Evolutionary conservation across 1,140 invertebrate species (phyloP).

Genomic region (Triops cancriformis): DNA sequence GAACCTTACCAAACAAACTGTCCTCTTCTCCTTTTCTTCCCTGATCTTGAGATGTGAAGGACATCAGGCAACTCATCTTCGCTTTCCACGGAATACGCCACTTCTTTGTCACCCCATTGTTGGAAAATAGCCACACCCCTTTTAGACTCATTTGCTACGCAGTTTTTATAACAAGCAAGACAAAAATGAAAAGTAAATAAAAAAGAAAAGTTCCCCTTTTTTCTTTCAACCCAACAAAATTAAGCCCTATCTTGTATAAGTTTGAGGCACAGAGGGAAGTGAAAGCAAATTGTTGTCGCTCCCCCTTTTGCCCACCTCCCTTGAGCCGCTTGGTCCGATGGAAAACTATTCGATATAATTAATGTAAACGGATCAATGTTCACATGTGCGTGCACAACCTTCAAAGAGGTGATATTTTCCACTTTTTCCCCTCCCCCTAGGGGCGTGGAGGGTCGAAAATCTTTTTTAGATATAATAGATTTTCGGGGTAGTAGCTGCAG

Average conservation of each 20-base stretch:
- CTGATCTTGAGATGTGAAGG: background rate
- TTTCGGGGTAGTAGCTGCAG: background rate
- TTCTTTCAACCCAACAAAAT: background rate
- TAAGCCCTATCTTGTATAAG: background rate
- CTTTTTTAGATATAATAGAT: background rate
- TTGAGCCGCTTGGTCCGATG: background rate
- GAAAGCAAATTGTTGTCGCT: background rate
- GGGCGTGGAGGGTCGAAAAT: background rate
- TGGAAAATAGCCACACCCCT: background rate
- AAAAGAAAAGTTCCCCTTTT: background rate
- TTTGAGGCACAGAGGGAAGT: background rate
- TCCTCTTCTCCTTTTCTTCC: too few relatives aligned
- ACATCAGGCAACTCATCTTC: background rate
- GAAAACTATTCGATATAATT: background rate
- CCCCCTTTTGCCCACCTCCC: background rate
- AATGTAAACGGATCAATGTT: conserved; percentile 7
- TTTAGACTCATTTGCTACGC: background rate
- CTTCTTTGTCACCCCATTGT: background rate
- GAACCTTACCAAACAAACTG: too few relatives aligned
- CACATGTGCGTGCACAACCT: conserved; percentile 2
- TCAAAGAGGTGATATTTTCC: background rate
- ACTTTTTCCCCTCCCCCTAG: background rate
- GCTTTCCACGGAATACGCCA: background rate
- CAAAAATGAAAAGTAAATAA: background rate
- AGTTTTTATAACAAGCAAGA: background rate